A percentile compares a stretch with the other conserved stretches of the same genome.
These are phyloP conservation scores for Orchestia grillus DNA, from an alignment of 1,140 invertebrate species.

Conservation along the genomic window DNA sequence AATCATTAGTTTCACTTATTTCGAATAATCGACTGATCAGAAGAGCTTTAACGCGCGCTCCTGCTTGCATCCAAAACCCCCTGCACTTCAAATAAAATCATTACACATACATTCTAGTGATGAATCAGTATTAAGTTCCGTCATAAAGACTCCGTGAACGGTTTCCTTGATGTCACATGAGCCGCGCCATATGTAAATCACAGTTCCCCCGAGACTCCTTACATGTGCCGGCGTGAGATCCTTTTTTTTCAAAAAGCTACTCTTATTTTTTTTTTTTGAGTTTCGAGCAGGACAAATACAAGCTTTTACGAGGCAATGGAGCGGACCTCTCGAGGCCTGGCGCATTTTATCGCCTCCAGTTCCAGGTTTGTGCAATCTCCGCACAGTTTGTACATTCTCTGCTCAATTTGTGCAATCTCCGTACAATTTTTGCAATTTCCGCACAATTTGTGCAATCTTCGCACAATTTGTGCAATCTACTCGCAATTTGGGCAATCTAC, in stretches of 20 bases:
- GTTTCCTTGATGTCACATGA: not conserved
- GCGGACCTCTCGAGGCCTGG: not conserved
- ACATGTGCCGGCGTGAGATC: not conserved
- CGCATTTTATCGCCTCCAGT: not conserved
- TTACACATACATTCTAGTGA: not conserved
- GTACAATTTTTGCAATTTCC: not conserved
- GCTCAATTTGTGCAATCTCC: not conserved
- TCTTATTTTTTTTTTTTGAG: not conserved
- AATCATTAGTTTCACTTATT: no score
- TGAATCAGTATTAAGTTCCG: not conserved
- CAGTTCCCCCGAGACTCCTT: not conserved
- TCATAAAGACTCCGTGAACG: not conserved
- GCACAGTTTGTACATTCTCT: not conserved
- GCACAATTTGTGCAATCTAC: no score
- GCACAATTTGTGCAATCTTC: no score
- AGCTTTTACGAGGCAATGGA: not conserved
- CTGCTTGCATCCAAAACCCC: no score
- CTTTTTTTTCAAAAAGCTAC: not conserved
- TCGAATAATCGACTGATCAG: no score
- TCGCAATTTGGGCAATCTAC: not conserved
- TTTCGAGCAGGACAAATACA: not conserved
- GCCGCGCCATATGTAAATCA: not conserved
- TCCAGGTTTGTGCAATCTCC: no score
- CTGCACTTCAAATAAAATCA: no score
- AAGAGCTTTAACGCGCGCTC: no score